phyloP scores from a whole-genome alignment of 2,113 vertebrate genomes.

The Campylomormyrus numenius region DNA sequence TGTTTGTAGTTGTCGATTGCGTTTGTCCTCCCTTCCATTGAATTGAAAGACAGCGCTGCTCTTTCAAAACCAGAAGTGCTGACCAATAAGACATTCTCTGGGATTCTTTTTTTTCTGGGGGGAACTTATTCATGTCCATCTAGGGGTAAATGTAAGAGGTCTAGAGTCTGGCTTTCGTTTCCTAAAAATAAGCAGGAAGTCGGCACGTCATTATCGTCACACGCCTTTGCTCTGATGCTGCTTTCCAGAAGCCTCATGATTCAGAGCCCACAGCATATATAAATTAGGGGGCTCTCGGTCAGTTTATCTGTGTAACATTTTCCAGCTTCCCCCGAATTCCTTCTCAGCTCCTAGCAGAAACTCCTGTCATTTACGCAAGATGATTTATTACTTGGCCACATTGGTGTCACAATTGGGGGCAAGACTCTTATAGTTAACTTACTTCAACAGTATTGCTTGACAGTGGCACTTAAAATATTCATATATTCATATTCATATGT shows the following conservation, averaged over 20 bases:
- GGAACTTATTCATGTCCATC: neutral
- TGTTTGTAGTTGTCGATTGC: neutral
- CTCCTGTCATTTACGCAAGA: neutral
- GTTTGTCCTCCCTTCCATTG: neutral
- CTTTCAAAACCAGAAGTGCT: neutral
- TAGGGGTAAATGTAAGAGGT: neutral
- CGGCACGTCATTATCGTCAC: neutral
- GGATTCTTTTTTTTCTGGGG: neutral
- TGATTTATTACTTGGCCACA: neutral
- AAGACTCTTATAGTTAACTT: too few relatives aligned
- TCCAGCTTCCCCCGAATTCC: neutral
- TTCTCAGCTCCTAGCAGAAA: neutral
- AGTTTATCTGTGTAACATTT: neutral
- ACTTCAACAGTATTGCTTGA: too few relatives aligned
- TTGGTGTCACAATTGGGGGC: too few relatives aligned
- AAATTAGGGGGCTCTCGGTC: neutral
- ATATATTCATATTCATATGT: too few relatives aligned
- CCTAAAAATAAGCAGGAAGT: slow-evolving; percentile 3
- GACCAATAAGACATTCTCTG: neutral
- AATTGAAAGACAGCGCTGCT: neutral
- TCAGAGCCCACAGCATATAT: neutral
- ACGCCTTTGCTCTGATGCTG: neutral
- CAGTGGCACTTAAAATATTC: too few relatives aligned
- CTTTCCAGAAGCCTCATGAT: neutral
- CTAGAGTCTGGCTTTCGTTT: neutral